Base-by-base conservation (phyloP, 2,888 invertebrate species). In the Chymomyza procnemis region DNA sequence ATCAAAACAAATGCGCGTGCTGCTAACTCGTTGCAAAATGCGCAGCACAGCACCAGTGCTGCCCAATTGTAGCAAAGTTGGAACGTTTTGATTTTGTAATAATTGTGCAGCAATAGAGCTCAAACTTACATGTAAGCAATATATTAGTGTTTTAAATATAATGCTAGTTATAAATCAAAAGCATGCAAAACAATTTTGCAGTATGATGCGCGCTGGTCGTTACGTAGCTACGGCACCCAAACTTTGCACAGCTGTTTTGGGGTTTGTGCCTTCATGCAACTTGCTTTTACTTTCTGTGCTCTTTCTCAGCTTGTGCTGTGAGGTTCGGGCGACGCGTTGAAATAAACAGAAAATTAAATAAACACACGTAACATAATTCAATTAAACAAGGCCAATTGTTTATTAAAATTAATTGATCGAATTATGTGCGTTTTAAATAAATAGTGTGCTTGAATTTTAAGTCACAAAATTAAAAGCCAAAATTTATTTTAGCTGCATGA, bases 331-430 rank as follows among this genome's bases (percentile, higher is more conserved):
- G 50, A 8, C 1, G 18, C 21, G 21, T 1, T 12, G 22, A 1
- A 12, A 12, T 30, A 8, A n/a, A 56, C 34, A 56, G 6, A 56
- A 16, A 56, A 50, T 18, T 16, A 50, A 4, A 50, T 18, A 50
- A 50, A 4, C 2, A 19, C 16, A 50, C 30, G 56, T 56, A 30
- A 16, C n/a, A 26, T 56, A 56, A 56, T 34, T 56, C 21, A 56
- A 56, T 56, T 56, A 26, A 30, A 56, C 34, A 30, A 56, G 8
- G n/a, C 30, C 26, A 30, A 26, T 16, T 56, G 56, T 30, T 56
- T 56, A 56, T 56, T 56, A 14, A 56, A 54, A 18, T 54, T 8
- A 54, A 54, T 54, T 54, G 34, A 41, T 12, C 9, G 12, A 41
- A 41, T 12, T 41, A 41, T 41, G 9, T 41, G 9, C 2, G 6